These are phyloP conservation scores for Echeneis naucrates DNA, from an alignment of 2,797 vertebrate species.

Conservation along the genomic window DNA sequence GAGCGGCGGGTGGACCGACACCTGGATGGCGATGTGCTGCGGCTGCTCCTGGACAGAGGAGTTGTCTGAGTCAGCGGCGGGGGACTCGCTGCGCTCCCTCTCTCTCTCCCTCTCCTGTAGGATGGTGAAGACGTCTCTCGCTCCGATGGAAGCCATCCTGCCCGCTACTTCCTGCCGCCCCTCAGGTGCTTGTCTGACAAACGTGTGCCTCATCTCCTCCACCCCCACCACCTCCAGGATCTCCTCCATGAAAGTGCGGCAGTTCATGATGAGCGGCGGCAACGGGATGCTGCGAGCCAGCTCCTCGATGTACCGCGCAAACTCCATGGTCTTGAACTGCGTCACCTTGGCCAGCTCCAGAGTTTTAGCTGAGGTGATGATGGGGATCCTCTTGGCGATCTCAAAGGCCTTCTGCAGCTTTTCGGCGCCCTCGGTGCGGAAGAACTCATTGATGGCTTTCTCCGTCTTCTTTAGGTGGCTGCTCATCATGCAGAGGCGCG, in stretches of 20 bases:
- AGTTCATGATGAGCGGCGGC: conserved; percentile 98
- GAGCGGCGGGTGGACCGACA: conserved; percentile 91
- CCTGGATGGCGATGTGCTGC: conserved; percentile 97
- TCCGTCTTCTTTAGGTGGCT: conserved; percentile 99
- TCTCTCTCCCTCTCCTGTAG: conserved; percentile 85
- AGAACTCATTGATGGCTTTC: conserved; percentile 98
- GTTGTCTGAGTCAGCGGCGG: conserved; percentile 91
- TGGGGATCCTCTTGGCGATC: conserved; percentile 97
- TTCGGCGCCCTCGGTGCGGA: conserved; percentile 97
- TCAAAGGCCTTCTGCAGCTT: conserved; percentile 99
- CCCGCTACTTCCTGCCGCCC: conserved; percentile 78
- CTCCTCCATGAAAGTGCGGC: conserved; percentile 98
- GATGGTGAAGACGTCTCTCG: conserved; percentile 90
- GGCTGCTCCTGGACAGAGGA: conserved; percentile 93
- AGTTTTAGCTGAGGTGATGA: conserved; percentile 98
- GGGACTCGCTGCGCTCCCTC: conserved; percentile 89
- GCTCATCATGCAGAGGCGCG: conserved; percentile 99
- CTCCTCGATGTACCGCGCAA: conserved; percentile 98
- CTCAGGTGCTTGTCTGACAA: conserved; percentile 89
- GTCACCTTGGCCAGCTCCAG: conserved; percentile 99
- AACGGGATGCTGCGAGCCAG: conserved; percentile 96
- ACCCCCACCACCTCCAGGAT: conserved; percentile 97
- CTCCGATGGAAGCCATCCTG: conserved; percentile 61
- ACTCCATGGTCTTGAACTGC: conserved; percentile 99
- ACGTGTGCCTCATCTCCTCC: conserved; percentile 96